Conservation (phyloP, 2,113 vertebrate genomes). For the Neolamprologus variostigma region DNA sequence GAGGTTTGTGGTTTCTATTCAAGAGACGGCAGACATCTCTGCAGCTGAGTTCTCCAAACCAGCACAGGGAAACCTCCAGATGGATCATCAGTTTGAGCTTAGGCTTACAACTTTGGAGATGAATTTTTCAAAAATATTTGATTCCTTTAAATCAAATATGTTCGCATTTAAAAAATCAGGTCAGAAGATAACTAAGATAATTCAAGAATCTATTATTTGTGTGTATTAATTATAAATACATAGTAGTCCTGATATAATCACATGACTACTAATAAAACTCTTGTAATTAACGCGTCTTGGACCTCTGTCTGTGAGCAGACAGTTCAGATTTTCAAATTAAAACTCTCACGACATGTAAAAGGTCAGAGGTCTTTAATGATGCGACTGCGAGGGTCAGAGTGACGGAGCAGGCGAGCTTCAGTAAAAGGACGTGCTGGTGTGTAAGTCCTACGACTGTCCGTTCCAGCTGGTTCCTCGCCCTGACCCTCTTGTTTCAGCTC, state of each 20-base stretch:
- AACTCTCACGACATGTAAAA: background rate
- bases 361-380: background rate
- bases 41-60: background rate
- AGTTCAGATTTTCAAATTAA: background rate
- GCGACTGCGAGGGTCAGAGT: background rate
- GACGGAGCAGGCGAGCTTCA: background rate
- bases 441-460: background rate
- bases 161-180: background rate
- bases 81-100: background rate
- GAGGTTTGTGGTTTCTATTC: background rate
- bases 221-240: background rate
- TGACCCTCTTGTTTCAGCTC: background rate
- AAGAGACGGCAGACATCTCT: background rate
- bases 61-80: background rate
- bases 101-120: background rate
- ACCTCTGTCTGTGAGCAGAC: background rate
- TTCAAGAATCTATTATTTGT: background rate
- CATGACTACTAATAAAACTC: background rate
- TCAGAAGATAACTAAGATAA: background rate
- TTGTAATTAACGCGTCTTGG: background rate
- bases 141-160: background rate
- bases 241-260: background rate
- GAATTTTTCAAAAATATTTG: rapidly evolving
- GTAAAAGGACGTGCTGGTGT: background rate
- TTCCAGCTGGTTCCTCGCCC: background rate